Evolutionary conservation across 2,113 vertebrate species (phyloP).

Genomic region (Camarhynchus parvulus): DNA sequence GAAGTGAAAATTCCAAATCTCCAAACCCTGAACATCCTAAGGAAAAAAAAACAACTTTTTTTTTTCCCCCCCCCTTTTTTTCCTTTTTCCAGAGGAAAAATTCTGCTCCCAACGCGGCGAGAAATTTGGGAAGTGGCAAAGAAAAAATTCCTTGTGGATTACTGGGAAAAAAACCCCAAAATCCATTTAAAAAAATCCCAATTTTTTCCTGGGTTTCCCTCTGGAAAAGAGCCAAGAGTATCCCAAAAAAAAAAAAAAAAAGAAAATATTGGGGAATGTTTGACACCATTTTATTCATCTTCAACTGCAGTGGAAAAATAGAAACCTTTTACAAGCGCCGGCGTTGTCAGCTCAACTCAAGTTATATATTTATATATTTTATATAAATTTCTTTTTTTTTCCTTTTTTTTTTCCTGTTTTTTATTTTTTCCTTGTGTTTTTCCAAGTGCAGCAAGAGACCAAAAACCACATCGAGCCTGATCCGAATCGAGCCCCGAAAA

Average conservation of each 20-base stretch:
- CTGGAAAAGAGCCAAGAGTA: neutral
- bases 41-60: neutral
- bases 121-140: too few relatives aligned
- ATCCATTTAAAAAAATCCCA: neutral
- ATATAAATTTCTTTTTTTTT: constrained; percentile 33
- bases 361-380: constrained; percentile 58
- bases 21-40: neutral
- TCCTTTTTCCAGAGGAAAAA: neutral
- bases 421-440: neutral
- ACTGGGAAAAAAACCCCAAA: neutral
- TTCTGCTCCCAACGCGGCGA: neutral
- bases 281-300: constrained; percentile 92
- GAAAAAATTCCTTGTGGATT: neutral
- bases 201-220: neutral
- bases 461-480: constrained; percentile 73
- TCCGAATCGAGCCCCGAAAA: constrained; percentile 72
- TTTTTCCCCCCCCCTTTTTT: neutral
- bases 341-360: constrained; percentile 74
- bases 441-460: constrained; percentile 82
- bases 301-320: constrained; percentile 99
- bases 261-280: constrained; percentile 86
- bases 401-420: constrained; percentile 59
- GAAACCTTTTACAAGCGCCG: constrained; percentile 94
- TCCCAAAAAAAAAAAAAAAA: neutral
- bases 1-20: neutral